phyloP scores from a whole-genome alignment of 2,888 invertebrate species.

The Cataglyphis cursor region DNA sequence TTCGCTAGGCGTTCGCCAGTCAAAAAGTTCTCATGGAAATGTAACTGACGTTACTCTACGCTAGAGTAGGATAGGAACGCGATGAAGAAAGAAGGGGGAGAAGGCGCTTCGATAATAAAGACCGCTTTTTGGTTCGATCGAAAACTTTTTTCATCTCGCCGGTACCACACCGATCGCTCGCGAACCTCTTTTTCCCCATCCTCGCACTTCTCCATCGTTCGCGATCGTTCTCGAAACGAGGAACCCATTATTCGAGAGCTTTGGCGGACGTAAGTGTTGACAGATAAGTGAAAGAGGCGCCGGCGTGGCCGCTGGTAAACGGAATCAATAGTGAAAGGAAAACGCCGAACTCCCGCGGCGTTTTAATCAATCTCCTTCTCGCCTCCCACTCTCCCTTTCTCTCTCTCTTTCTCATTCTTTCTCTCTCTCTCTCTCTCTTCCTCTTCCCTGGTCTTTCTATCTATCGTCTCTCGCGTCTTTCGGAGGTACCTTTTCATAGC shows the following conservation, averaged over 20 bases:
- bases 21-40: conserved; percentile 66
- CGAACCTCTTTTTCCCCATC: not conserved
- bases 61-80: not conserved
- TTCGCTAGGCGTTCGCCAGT: conserved; percentile 20
- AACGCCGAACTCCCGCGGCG: conserved; percentile 73
- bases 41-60: conserved; percentile 29
- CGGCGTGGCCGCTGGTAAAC: conserved; percentile 64
- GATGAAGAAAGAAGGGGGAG: conserved; percentile 13
- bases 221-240: conserved; percentile 57
- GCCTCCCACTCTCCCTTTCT: conserved; percentile 27
- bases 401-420: conserved; percentile 11
- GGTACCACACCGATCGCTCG: conserved; percentile 40
- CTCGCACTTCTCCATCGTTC: conserved; percentile 35
- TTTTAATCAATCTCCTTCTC: conserved; percentile 79
- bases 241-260: conserved; percentile 73
- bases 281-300: conserved; percentile 75
- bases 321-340: conserved; percentile 77
- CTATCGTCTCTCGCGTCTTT: conserved; percentile 51
- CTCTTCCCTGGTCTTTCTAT: conserved; percentile 5
- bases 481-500: conserved; percentile 40
- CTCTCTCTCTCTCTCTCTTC: not conserved
- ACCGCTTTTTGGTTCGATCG: conserved; percentile 70
- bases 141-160: conserved; percentile 78
- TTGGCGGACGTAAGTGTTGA: conserved; percentile 75
- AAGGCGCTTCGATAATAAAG: conserved; percentile 68